Percentiles rank a stretch among this genome's conserved stretches.
Conservation (phyloP, 2,113 vertebrate species). For the Bothrops jararaca region DNA sequence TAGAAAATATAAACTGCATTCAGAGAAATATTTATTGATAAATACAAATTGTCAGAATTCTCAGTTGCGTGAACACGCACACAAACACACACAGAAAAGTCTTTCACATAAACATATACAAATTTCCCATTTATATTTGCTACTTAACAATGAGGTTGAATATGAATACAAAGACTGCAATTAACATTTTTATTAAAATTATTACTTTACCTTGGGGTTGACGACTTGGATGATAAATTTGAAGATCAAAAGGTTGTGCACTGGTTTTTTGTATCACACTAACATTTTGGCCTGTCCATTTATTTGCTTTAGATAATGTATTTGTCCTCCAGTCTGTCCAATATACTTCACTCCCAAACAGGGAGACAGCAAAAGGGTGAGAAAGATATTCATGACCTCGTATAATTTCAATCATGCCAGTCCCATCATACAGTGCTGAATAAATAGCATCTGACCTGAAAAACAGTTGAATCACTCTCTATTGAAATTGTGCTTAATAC, state of each 20-base stretch:
- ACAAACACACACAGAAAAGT: not conserved
- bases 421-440: constrained; percentile 94
- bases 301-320: constrained; percentile 93
- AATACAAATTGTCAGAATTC: not conserved
- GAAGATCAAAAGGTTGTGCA: constrained; percentile 95
- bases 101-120: not conserved
- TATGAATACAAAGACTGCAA: not conserved
- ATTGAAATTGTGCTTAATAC: not conserved
- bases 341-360: constrained; percentile 93
- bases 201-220: constrained; percentile 86
- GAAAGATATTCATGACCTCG: constrained; percentile 95
- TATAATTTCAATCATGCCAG: constrained; percentile 90
- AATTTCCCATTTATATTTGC: not conserved
- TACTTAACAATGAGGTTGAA: not conserved
- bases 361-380: constrained; percentile 95
- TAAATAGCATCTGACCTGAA: constrained; percentile 96
- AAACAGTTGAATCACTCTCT: constrained; percentile 38
- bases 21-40: not conserved
- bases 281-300: constrained; percentile 96
- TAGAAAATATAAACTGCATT: not conserved
- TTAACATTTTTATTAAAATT: not conserved
- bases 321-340: constrained; percentile 99
- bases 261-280: constrained; percentile 98
- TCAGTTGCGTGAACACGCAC: not conserved
- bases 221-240: constrained; percentile 96